A percentile compares a stretch with the other conserved stretches of the same genome.
Conservation (phyloP, 1,140 invertebrate genomes). For the Brachionus rubens region DNA sequence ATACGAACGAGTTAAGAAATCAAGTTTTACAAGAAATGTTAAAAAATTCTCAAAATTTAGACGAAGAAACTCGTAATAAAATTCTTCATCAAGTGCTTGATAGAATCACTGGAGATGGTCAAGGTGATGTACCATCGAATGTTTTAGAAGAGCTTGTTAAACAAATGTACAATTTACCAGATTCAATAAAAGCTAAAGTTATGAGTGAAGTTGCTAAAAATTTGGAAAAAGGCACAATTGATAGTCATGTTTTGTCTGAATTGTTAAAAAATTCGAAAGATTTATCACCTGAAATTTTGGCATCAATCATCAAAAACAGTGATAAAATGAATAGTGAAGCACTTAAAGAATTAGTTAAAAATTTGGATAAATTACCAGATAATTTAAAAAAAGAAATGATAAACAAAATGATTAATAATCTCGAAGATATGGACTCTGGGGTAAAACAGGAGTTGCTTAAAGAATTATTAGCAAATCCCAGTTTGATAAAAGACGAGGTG, state of each 20-base stretch:
- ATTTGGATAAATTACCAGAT: constrained; percentile 39
- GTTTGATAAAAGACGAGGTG: constrained; percentile 4
- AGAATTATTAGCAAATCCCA: constrained; percentile 6
- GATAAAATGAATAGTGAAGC: constrained; percentile 23
- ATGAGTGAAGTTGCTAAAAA: constrained; percentile 22
- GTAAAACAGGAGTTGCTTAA: constrained; percentile 39
- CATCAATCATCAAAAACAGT: not conserved
- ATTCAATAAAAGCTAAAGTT: constrained; percentile 1
- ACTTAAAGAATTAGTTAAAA: constrained; percentile 19
- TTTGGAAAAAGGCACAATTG: constrained; percentile 25
- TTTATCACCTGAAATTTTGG: constrained; percentile 15
- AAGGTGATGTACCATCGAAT: not conserved
- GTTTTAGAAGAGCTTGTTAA: constrained; percentile 39
- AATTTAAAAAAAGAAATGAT: constrained; percentile 31
- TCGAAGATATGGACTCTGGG: constrained; percentile 23
- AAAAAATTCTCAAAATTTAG: constrained; percentile 25
- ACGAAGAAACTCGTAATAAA: constrained; percentile 41
- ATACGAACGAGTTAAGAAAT: constrained; percentile 8
- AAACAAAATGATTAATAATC: not conserved
- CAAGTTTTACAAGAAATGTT: constrained; percentile 37
- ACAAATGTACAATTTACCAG: constrained; percentile 45
- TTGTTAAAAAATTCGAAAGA: not conserved
- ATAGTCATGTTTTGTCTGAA: constrained; percentile 28
- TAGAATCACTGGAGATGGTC: not conserved
- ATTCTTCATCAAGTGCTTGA: constrained; percentile 34